These are phyloP conservation scores for Ophioninae sp. DNA, from an alignment of 2,888 invertebrate species.

Conservation along the genomic window DNA sequence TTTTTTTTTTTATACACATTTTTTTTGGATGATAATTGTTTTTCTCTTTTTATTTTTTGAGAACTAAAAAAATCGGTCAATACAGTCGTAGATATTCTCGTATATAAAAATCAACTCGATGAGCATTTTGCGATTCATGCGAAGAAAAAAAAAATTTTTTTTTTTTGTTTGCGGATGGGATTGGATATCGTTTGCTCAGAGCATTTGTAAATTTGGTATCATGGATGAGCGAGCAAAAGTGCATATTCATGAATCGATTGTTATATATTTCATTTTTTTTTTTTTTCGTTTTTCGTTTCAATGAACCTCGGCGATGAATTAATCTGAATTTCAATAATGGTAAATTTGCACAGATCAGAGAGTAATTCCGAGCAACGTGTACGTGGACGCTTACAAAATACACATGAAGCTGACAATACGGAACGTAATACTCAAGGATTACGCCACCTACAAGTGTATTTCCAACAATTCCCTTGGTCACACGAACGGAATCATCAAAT, in stretches of 20 bases:
- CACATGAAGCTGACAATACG: conserved; percentile 88
- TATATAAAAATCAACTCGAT: neutral
- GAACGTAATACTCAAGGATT: conserved; percentile 84
- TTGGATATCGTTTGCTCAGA: neutral
- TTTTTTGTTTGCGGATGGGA: neutral
- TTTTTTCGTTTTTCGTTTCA: no score
- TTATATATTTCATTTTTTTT: no score
- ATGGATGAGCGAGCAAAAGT: neutral
- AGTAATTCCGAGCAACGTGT: conserved; percentile 80
- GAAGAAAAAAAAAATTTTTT: neutral
- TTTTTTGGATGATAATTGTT: no score
- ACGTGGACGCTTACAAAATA: conserved; percentile 86
- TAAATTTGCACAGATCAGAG: conserved; percentile 44
- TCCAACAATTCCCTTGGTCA: conserved; percentile 89
- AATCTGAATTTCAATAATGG: conserved; percentile 2
- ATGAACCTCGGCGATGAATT: neutral
- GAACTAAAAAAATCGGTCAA: no score
- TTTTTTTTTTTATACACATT: no score
- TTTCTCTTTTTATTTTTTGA: no score
- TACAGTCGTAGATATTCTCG: no score
- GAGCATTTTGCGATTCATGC: neutral
- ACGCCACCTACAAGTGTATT: conserved; percentile 88
- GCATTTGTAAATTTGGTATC: neutral
- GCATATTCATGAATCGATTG: no score
- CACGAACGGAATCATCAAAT: conserved; percentile 88